Conservation (phyloP, 2,797 vertebrate species). For the Lindbergichthys nudifrons region DNA sequence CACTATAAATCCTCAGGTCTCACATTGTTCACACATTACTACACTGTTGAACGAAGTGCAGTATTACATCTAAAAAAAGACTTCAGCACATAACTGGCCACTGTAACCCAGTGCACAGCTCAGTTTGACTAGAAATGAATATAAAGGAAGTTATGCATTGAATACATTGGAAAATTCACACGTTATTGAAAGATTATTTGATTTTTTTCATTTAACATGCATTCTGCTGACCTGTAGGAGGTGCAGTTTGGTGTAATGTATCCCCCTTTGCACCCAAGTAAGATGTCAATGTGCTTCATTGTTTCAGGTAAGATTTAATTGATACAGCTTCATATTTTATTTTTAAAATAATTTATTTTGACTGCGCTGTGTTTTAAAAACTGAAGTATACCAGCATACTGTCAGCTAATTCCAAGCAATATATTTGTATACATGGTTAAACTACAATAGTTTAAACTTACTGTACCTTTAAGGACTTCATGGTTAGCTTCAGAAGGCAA, state of each 20-base stretch:
- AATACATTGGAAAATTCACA: background rate
- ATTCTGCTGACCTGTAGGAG: background rate
- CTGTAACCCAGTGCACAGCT: too few relatives aligned
- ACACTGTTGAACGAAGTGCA: constrained; percentile 2
- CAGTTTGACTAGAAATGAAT: too few relatives aligned
- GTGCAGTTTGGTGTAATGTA: background rate
- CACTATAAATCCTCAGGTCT: constrained; percentile 11
- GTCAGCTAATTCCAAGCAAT: background rate
- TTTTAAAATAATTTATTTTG: background rate
- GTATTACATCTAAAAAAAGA: too few relatives aligned
- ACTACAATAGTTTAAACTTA: constrained; percentile 20
- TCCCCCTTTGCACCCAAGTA: background rate
- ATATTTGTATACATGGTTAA: constrained; percentile 16
- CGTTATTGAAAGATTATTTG: background rate
- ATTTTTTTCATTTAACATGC: background rate
- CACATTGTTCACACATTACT: constrained; percentile 8
- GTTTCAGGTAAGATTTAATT: background rate
- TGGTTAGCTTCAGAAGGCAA: constrained; percentile 39
- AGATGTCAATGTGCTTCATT: background rate
- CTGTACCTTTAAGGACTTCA: constrained; percentile 26
- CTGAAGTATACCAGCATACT: constrained; percentile 17
- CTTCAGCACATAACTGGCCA: too few relatives aligned
- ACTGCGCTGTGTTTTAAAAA: background rate
- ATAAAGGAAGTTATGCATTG: background rate
- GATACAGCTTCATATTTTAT: background rate